These are phyloP conservation scores for human DNA, from an alignment of 2,113 vertebrate species.

Conservation along the genomic window GRCh38 chr1:56527501-56528000, in stretches of 20 bases:
- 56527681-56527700: constrained; percentile 64
- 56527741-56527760: constrained; percentile 76
- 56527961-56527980: neutral
- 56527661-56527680: constrained; percentile 76
- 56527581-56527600: constrained; percentile 59
- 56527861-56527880: constrained; percentile 69
- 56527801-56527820: constrained; percentile 78
- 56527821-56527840: constrained; percentile 76
- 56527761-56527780: constrained; percentile 78
- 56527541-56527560: neutral
- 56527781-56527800: constrained; percentile 85
- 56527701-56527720: constrained; percentile 63
- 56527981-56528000: neutral
- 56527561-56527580: constrained; percentile 23
- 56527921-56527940: constrained; percentile 82
- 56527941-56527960: constrained; percentile 75
- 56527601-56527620: constrained; percentile 24
- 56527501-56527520: constrained; percentile 38
- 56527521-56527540: neutral
- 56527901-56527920: constrained; percentile 88
- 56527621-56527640: constrained; percentile 62
- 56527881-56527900: constrained; percentile 81
- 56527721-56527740: constrained; percentile 82
- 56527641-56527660: constrained; percentile 62
- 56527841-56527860: constrained; percentile 78